Evolutionary conservation across 2,888 invertebrate genomes (phyloP).

Genomic region (Acronicta aceris): DNA sequence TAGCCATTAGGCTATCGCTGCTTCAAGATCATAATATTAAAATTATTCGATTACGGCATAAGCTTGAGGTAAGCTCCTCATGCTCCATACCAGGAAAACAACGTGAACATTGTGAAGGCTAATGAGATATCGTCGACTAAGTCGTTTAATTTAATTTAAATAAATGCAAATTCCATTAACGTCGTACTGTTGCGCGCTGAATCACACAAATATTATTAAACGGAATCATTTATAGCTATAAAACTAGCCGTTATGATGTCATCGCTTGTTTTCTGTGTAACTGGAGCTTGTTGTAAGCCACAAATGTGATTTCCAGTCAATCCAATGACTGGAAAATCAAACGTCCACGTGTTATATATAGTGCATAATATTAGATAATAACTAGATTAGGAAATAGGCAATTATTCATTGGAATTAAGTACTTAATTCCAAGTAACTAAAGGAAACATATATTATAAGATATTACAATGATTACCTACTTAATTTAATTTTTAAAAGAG

Average conservation of each 20-base stretch:
- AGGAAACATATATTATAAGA: too few species aligned
- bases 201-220: constrained; percentile 6
- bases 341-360: not conserved
- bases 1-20: too few species aligned
- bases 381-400: too few species aligned
- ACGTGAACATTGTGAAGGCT: constrained; percentile 7
- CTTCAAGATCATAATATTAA: too few species aligned
- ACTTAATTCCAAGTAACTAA: too few species aligned
- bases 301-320: constrained; percentile 6
- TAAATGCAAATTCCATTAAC: constrained; percentile 15
- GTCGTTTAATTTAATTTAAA: constrained; percentile 35
- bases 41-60: too few species aligned
- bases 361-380: not conserved
- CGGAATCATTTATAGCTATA: constrained; percentile 22
- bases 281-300: constrained; percentile 1
- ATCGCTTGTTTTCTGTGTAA: constrained; percentile 10
- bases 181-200: not conserved
- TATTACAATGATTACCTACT: too few species aligned
- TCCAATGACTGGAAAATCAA: constrained; percentile 2
- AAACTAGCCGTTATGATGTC: constrained; percentile 19
- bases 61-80: too few species aligned
- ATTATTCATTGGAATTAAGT: too few species aligned
- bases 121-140: constrained; percentile 28
- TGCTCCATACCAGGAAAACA: too few species aligned
- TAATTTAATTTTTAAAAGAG: too few species aligned